phyloP scores from a whole-genome alignment of 2,888 invertebrate species.

The Cheilosia urbana region DNA sequence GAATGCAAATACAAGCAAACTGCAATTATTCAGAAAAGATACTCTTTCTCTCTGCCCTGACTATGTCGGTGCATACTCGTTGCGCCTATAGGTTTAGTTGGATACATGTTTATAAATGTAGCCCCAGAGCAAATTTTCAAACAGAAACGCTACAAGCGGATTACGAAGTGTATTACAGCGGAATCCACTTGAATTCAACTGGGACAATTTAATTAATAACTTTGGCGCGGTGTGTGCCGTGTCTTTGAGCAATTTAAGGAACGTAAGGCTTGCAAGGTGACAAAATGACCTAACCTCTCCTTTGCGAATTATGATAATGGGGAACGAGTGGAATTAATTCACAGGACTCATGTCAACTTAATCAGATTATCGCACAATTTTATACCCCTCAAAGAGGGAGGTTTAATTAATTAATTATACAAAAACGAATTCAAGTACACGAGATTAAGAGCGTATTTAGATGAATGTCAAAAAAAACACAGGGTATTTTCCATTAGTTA shows the following conservation, averaged over 20 bases:
- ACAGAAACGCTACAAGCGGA: neutral
- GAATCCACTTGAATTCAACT: neutral
- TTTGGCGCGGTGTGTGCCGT: conserved; percentile 21
- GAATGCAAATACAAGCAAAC: conserved; percentile 1
- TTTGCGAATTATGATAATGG: conserved; percentile 37
- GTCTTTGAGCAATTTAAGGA: conserved; percentile 24
- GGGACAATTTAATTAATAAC: conserved; percentile 10
- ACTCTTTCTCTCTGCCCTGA: neutral
- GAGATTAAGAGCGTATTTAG: conserved; percentile 1
- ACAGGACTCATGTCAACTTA: conserved; percentile 46
- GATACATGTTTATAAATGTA: too few species aligned
- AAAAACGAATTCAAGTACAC: conserved; percentile 4
- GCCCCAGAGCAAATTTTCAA: neutral
- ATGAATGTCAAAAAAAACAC: neutral
- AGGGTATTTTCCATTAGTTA: neutral
- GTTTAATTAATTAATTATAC: conserved; percentile 41
- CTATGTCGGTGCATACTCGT: neutral
- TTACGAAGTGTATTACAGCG: neutral
- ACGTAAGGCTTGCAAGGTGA: conserved; percentile 17
- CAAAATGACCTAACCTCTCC: conserved; percentile 36
- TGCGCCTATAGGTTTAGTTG: too few species aligned
- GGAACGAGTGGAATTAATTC: conserved; percentile 41
- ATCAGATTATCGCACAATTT: conserved; percentile 48
- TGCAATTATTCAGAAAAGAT: neutral
- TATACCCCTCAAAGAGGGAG: neutral